A percentile compares a stretch with the other conserved stretches of the same genome.
Conservation (phyloP, 2,888 invertebrate species). For the Lithophane socia region DNA sequence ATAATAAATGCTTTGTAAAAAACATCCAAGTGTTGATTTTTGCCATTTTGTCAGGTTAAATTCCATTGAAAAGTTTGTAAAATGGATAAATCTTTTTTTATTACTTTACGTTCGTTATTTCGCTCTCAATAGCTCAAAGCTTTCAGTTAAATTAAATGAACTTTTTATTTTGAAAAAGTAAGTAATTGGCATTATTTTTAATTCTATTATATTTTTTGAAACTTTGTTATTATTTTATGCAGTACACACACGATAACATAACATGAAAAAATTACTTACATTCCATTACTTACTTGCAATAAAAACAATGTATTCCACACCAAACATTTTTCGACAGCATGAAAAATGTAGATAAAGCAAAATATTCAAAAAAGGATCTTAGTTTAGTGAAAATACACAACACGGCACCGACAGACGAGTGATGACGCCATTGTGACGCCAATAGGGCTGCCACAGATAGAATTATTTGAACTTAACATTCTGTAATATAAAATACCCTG, state of each 20-base stretch:
- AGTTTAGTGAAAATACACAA: slow-evolving; percentile 42
- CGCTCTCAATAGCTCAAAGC: slow-evolving; percentile 13
- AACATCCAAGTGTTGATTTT: slow-evolving; percentile 23
- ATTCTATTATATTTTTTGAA: too few species aligned
- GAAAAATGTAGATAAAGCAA: slow-evolving; percentile 21
- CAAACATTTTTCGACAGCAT: not conserved
- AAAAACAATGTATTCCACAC: not conserved
- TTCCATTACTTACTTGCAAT: not conserved
- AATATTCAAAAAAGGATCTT: slow-evolving; percentile 14
- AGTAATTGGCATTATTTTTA: not conserved
- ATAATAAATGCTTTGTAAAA: slow-evolving; percentile 36
- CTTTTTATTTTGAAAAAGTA: not conserved
- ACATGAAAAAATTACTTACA: not conserved
- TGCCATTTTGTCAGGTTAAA: slow-evolving; percentile 15
- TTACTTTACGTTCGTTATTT: slow-evolving; percentile 10
- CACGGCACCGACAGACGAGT: slow-evolving; percentile 45
- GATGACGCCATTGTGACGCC: slow-evolving; percentile 54
- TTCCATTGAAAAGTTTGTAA: slow-evolving; percentile 4
- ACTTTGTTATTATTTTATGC: not conserved
- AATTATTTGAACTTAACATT: too few species aligned
- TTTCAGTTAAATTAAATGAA: slow-evolving; percentile 11
- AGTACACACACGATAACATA: not conserved
- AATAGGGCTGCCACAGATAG: slow-evolving; percentile 39
- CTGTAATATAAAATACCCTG: too few species aligned
- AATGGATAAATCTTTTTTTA: slow-evolving; percentile 1